A percentile compares a stretch with the other conserved stretches of the same genome.
These are phyloP conservation scores for Lucilia sericata DNA, from an alignment of 1,140 invertebrate species.

Conservation along the genomic window DNA sequence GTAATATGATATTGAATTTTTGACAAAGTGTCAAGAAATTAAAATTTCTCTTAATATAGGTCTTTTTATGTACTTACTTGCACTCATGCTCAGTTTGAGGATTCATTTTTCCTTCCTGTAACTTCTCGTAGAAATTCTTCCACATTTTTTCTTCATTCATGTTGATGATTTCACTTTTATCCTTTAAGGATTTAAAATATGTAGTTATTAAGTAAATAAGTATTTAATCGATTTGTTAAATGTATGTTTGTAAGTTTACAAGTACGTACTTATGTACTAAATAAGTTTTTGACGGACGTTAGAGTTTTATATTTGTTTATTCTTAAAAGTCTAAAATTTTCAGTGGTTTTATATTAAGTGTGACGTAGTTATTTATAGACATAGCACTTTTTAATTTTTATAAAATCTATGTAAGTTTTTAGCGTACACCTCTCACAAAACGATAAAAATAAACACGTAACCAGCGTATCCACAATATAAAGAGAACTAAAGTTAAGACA, in stretches of 20 bases:
- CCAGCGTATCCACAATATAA: not conserved
- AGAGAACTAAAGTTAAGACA: not conserved
- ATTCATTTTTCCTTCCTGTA: conserved; percentile 72
- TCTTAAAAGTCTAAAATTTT: not conserved
- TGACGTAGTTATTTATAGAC: not conserved
- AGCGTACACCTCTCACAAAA: not conserved
- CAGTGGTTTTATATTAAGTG: not conserved
- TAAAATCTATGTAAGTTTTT: not conserved
- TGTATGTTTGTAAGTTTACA: too few relatives aligned
- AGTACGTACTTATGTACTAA: too few relatives aligned
- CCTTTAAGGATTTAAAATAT: not conserved
- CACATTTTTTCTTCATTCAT: conserved; percentile 77
- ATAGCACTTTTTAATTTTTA: not conserved
- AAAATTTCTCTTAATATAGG: too few relatives aligned
- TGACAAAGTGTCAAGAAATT: too few relatives aligned
- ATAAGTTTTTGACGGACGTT: not conserved
- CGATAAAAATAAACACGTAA: not conserved
- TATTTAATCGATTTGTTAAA: too few relatives aligned
- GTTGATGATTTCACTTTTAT: not conserved
- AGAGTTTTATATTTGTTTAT: not conserved
- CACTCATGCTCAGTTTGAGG: conserved; percentile 73
- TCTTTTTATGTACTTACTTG: conserved; percentile 68
- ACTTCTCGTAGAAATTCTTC: conserved; percentile 75
- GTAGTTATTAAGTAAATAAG: not conserved
- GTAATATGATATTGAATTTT: too few relatives aligned